A percentile compares a stretch with the other conserved stretches of the same genome.
Evolutionary conservation across 2,113 vertebrate species (phyloP).

Genomic region (Silurus asotus): DNA sequence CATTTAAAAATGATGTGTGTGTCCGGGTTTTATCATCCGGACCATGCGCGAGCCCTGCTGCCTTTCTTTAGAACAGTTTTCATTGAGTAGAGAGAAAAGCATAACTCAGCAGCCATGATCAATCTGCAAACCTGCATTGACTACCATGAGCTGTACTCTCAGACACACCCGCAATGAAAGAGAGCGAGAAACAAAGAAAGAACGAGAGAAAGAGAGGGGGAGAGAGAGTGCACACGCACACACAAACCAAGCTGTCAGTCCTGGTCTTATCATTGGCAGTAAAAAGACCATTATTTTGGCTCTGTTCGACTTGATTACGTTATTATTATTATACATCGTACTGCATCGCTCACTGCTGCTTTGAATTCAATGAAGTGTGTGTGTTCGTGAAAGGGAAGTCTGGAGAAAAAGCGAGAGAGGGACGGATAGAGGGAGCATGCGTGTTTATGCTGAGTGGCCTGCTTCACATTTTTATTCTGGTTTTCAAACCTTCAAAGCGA

Average conservation of each 20-base stretch:
- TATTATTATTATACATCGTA: background rate
- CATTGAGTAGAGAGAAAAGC: background rate
- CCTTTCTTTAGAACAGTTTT: background rate
- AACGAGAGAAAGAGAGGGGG: no score
- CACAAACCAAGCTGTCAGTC: background rate
- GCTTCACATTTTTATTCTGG: background rate
- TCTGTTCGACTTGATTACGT: background rate
- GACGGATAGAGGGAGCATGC: background rate
- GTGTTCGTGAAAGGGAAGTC: background rate
- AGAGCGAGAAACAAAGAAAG: no score
- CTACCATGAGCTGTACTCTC: background rate
- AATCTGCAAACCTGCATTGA: background rate
- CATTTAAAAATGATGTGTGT: no score
- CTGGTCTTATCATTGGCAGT: background rate
- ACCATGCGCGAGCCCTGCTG: background rate
- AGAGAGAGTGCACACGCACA: background rate
- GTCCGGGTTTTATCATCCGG: background rate
- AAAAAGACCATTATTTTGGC: background rate
- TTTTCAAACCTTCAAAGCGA: slow-evolving; percentile 1
- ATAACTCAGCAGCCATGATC: background rate
- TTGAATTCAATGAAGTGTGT: background rate
- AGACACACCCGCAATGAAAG: background rate
- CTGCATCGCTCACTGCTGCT: background rate
- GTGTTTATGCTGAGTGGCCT: background rate
- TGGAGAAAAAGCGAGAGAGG: background rate